These are phyloP conservation scores for Octonoba sinensis DNA, from an alignment of 2,888 invertebrate genomes.

Conservation along the genomic window DNA sequence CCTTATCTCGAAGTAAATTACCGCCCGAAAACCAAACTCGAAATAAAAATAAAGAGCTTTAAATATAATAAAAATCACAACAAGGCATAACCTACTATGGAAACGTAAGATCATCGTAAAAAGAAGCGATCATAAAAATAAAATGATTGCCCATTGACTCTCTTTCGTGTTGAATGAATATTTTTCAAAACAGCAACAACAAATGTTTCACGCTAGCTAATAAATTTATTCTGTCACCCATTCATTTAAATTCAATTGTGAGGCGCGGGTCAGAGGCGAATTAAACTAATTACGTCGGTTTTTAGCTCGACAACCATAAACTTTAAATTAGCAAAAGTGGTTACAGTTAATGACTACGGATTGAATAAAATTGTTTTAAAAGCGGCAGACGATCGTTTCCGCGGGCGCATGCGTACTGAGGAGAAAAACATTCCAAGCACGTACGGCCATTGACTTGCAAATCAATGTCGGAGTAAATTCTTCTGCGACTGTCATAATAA, in stretches of 20 bases:
- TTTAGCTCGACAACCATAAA: slow-evolving; percentile 61
- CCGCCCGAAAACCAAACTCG: too few species aligned
- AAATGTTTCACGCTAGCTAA: slow-evolving; percentile 44
- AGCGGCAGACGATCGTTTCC: slow-evolving; percentile 40
- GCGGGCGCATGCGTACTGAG: slow-evolving; percentile 31
- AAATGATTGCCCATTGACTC: slow-evolving; percentile 56
- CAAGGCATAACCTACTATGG: slow-evolving; percentile 28
- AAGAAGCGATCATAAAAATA: slow-evolving; percentile 55
- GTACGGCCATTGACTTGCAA: slow-evolving; percentile 63
- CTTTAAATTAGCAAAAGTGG: slow-evolving; percentile 64
- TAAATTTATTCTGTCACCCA: slow-evolving; percentile 58
- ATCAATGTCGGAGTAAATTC: slow-evolving; percentile 58
- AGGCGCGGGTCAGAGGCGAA: slow-evolving; percentile 51
- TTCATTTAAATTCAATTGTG: slow-evolving; percentile 64
- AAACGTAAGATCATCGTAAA: slow-evolving; percentile 53
- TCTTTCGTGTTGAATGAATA: slow-evolving; percentile 54
- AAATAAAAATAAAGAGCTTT: too few species aligned
- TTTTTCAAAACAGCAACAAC: slow-evolving; percentile 52
- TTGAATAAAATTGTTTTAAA: slow-evolving; percentile 63
- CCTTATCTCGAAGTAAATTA: too few species aligned
- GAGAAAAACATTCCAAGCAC: slow-evolving; percentile 42
- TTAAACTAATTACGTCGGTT: slow-evolving; percentile 62
- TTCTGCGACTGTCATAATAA: slow-evolving; percentile 42
- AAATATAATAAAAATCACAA: slow-evolving; percentile 16
- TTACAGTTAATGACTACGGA: slow-evolving; percentile 62